A percentile compares a stretch with the other conserved stretches of the same genome.
phyloP scores from a whole-genome alignment of 2,888 invertebrate species.

The Chrysina gloriosa region DNA sequence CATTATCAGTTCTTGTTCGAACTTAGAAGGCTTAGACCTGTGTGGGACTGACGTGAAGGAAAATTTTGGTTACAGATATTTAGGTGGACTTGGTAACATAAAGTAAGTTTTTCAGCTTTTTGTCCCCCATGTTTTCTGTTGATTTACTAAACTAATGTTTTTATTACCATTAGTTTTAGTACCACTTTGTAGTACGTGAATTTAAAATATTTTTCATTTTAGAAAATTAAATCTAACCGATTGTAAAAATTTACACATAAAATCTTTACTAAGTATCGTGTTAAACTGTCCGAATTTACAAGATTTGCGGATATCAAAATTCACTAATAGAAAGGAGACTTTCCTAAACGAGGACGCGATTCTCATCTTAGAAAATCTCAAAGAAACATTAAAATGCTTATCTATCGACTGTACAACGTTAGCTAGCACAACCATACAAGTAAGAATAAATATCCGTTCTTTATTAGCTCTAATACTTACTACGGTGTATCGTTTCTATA shows the following conservation, averaged over 20 bases:
- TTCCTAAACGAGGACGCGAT: conserved; percentile 52
- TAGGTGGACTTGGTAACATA: conserved; percentile 46
- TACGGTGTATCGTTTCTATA: not conserved
- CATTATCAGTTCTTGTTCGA: conserved; percentile 48
- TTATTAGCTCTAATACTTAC: not conserved
- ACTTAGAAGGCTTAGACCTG: conserved; percentile 50
- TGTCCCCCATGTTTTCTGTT: not conserved
- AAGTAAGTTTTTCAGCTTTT: conserved; percentile 41
- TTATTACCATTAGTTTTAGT: too few species aligned
- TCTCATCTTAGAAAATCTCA: conserved; percentile 51
- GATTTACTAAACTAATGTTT: not conserved
- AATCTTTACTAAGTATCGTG: conserved; percentile 50
- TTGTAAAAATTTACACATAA: conserved; percentile 46
- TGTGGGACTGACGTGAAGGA: conserved; percentile 50
- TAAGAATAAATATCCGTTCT: conserved; percentile 38
- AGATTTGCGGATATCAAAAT: conserved; percentile 51
- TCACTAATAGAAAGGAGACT: conserved; percentile 45
- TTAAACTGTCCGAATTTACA: conserved; percentile 51
- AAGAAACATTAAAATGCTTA: conserved; percentile 48
- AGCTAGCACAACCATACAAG: conserved; percentile 50
- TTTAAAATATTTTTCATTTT: too few species aligned
- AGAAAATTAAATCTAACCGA: conserved; percentile 52
- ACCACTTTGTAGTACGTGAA: too few species aligned
- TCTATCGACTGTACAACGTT: conserved; percentile 50
- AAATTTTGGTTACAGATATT: conserved; percentile 47